Evolutionary conservation across 2,888 invertebrate genomes (phyloP).

Genomic region (Flabesymbios commensalis): DNA sequence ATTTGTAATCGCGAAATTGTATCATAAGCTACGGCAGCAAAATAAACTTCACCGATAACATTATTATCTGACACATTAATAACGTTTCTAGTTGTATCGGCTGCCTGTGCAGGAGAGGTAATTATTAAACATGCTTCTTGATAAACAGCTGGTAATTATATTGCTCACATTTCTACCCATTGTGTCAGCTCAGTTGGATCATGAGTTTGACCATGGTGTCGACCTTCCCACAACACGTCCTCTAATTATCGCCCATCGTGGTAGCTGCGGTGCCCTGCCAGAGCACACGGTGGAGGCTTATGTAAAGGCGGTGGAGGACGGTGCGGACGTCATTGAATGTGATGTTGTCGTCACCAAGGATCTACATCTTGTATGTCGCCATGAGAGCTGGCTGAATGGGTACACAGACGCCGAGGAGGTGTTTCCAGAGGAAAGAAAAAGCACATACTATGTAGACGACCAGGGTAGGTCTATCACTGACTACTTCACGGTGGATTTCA

Average conservation of each 20-base stretch:
- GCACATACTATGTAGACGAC: not conserved
- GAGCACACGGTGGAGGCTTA: slow-evolving; percentile 10
- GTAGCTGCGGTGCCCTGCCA: slow-evolving; percentile 2
- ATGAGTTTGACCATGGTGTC: not conserved
- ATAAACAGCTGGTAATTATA: too few relatives aligned
- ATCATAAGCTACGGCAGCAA: too few relatives aligned
- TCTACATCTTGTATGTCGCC: slow-evolving; percentile 7
- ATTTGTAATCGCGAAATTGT: too few relatives aligned
- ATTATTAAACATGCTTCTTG: too few relatives aligned
- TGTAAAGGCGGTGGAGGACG: slow-evolving; percentile 4
- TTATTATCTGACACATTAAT: too few relatives aligned
- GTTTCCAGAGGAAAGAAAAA: not conserved
- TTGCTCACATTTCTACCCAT: too few relatives aligned
- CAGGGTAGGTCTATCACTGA: not conserved
- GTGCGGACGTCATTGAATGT: slow-evolving; percentile 19
- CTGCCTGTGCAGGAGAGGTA: too few relatives aligned
- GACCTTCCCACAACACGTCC: not conserved
- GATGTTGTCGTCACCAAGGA: slow-evolving; percentile 13
- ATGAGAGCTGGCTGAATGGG: slow-evolving; percentile 2
- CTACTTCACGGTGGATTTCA: slow-evolving; percentile 14
- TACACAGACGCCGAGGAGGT: slow-evolving; percentile 3
- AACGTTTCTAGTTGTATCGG: too few relatives aligned
- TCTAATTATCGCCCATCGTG: slow-evolving; percentile 10
- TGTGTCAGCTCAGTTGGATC: too few relatives aligned
- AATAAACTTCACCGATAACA: too few relatives aligned